Percentiles rank a stretch among this genome's conserved stretches.
phyloP scores from a whole-genome alignment of 2,797 vertebrate genomes.

The Lithobates sylvaticus region DNA sequence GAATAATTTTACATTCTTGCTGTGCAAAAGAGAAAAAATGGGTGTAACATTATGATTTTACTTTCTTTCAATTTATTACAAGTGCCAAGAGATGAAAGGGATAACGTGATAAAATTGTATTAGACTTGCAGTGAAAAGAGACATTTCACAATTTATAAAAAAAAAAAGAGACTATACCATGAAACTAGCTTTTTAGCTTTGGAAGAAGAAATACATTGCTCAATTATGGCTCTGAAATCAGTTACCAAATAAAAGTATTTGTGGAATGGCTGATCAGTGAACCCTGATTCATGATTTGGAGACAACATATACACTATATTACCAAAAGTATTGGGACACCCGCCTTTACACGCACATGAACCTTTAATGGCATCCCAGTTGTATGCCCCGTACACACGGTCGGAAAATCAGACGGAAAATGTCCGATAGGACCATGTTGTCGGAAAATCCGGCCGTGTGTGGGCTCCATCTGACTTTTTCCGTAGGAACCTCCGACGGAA shows the following conservation, averaged over 20 bases:
- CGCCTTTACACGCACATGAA: too few species aligned
- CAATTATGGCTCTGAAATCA: background rate
- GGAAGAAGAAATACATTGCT: conserved; percentile 16
- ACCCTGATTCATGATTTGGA: background rate
- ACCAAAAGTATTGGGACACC: too few species aligned
- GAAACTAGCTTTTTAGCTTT: conserved; percentile 17
- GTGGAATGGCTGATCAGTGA: background rate
- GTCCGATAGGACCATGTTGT: too few species aligned
- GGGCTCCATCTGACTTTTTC: too few species aligned
- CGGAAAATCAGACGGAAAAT: too few species aligned
- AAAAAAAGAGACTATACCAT: conserved; percentile 19
- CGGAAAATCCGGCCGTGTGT: too few species aligned
- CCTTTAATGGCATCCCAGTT: too few species aligned
- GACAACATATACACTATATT: background rate
- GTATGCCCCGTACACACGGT: too few species aligned
- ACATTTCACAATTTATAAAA: conserved; percentile 43
- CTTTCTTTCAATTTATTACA: conserved; percentile 31
- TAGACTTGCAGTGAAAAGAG: conserved; percentile 26
- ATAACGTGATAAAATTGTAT: conserved; percentile 33
- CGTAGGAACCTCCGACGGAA: too few species aligned
- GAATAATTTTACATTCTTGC: conserved; percentile 3
- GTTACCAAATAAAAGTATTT: background rate
- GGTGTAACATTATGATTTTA: conserved; percentile 38
- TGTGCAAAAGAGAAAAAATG: conserved; percentile 27
- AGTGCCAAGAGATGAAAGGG: conserved; percentile 28